phyloP scores from a whole-genome alignment of 2,797 vertebrate genomes.

The Sebastiscus albofasciatus region DNA sequence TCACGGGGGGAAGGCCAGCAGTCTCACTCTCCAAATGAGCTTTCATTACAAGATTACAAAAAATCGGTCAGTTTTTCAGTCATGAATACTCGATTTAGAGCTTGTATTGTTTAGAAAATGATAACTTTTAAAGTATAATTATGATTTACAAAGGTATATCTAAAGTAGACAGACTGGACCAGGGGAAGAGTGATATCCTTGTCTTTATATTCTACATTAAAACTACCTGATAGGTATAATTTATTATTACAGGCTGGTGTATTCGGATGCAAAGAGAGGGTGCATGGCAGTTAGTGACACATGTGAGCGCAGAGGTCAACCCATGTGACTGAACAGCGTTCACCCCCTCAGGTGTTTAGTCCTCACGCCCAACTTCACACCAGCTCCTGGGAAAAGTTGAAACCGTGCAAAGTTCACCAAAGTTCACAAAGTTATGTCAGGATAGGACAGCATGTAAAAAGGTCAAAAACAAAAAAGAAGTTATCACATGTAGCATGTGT shows the following conservation, averaged over 20 bases:
- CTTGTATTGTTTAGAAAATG: neutral
- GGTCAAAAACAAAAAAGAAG: neutral
- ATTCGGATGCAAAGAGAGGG: neutral
- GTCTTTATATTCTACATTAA: neutral
- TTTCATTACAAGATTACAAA: neutral
- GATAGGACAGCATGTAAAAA: neutral
- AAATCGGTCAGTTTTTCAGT: neutral
- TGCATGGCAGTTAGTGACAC: neutral
- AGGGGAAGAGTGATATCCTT: neutral
- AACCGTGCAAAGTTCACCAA: conserved; percentile 28
- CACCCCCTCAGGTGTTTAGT: conserved; percentile 10
- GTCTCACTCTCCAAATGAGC: neutral
- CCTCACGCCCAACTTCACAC: conserved; percentile 50
- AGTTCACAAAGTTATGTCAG: conserved; percentile 15
- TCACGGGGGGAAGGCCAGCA: conserved; percentile 26
- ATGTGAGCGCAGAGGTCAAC: conserved; percentile 12
- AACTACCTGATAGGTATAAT: neutral
- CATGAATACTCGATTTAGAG: neutral
- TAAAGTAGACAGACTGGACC: neutral
- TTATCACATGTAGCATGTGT: neutral
- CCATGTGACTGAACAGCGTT: neutral
- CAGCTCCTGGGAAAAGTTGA: conserved; percentile 50
- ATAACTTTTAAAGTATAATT: neutral
- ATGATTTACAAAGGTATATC: neutral
- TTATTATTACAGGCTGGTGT: neutral